A percentile compares a stretch with the other conserved stretches of the same genome.
Conservation (phyloP, 2,113 vertebrate genomes). For the Todiramphus saurophagus region DNA sequence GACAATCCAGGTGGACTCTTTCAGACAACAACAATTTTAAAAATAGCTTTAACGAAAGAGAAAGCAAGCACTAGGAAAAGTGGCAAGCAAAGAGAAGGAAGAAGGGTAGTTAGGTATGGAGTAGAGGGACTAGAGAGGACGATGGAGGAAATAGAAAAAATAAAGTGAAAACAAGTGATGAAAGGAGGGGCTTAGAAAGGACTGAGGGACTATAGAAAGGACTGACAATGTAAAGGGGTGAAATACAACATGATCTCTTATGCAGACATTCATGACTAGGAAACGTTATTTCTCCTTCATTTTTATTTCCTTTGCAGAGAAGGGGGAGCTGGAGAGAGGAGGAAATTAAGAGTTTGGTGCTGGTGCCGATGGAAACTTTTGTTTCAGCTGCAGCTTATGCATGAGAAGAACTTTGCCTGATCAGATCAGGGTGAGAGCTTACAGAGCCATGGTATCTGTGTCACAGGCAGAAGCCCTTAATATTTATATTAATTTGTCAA, state of each 20-base stretch:
- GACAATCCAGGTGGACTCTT: background rate
- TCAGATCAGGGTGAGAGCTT: background rate
- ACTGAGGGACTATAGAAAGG: background rate
- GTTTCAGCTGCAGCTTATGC: constrained; percentile 6
- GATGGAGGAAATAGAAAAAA: background rate
- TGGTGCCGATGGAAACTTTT: background rate
- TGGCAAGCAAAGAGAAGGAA: background rate
- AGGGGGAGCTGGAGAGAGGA: background rate
- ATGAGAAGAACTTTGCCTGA: background rate
- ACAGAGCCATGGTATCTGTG: background rate
- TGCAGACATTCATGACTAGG: background rate
- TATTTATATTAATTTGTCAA: background rate
- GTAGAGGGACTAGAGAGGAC: background rate
- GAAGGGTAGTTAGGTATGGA: background rate
- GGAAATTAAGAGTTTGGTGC: constrained; percentile 31
- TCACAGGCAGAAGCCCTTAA: background rate
- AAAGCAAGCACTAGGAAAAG: background rate
- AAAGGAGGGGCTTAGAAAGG: background rate
- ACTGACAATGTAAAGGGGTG: background rate
- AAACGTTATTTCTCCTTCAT: constrained; percentile 4
- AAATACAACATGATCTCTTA: constrained; percentile 15
- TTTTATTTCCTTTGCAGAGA: constrained; percentile 45
- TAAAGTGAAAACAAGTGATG: background rate
- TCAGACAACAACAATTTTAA: background rate
- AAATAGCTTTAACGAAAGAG: background rate